These are phyloP conservation scores for Poeciliopsis paucimaculata DNA, from an alignment of 2,797 vertebrate species.

Conservation along the genomic window DNA sequence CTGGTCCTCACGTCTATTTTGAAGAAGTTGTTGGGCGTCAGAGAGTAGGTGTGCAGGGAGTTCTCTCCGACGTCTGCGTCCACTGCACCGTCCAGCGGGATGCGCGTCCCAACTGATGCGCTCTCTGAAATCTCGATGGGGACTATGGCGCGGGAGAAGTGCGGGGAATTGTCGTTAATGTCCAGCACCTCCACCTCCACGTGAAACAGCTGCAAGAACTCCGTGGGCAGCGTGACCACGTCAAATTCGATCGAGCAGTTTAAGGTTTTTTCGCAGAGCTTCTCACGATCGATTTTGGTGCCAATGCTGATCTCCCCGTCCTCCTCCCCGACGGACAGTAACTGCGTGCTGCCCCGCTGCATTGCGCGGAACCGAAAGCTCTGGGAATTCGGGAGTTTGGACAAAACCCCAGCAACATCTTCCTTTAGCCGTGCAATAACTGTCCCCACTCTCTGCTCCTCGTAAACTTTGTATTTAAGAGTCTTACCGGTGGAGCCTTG, in stretches of 20 bases:
- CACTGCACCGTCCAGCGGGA: slow-evolving; percentile 91
- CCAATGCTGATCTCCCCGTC: slow-evolving; percentile 94
- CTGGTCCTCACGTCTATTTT: slow-evolving; percentile 90
- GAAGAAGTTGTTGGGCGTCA: slow-evolving; percentile 92
- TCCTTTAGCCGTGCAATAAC: slow-evolving; percentile 91
- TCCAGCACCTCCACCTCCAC: slow-evolving; percentile 96
- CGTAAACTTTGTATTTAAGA: slow-evolving; percentile 94
- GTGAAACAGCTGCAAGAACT: slow-evolving; percentile 94
- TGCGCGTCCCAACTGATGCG: slow-evolving; percentile 91
- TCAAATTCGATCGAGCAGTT: slow-evolving; percentile 98
- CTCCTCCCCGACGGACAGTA: slow-evolving; percentile 90
- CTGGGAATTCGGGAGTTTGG: slow-evolving; percentile 86
- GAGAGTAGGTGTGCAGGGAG: slow-evolving; percentile 90
- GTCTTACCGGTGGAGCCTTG: slow-evolving; percentile 81
- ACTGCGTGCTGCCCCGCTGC: slow-evolving; percentile 87
- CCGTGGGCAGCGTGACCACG: slow-evolving; percentile 94
- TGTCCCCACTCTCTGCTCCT: slow-evolving; percentile 93
- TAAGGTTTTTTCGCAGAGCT: slow-evolving; percentile 93
- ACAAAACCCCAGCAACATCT: slow-evolving; percentile 88
- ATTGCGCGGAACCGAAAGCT: slow-evolving; percentile 92
- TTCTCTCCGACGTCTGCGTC: slow-evolving; percentile 96
- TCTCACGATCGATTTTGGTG: slow-evolving; percentile 93
- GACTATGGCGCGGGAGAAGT: slow-evolving; percentile 91
- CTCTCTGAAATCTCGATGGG: slow-evolving; percentile 97
- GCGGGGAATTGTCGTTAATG: slow-evolving; percentile 96